Evolutionary conservation across 2,113 vertebrate genomes (phyloP), one percentile per base, ranked within the genome.

Genomic region (Ammodytes marinus): DNA sequence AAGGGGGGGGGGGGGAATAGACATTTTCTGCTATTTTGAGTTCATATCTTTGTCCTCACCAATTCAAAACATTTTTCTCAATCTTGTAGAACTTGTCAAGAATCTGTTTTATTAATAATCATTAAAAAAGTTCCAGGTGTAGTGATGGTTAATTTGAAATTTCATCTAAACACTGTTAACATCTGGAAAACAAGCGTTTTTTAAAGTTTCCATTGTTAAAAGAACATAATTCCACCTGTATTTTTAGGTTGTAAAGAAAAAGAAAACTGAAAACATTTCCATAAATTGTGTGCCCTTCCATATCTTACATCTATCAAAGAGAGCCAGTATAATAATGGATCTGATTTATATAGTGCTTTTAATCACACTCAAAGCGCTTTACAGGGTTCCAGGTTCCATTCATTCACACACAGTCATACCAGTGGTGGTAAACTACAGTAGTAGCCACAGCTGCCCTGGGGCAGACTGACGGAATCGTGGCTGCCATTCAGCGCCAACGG

Each of bases 51-150:
- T 46, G 6, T 35, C 8, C 42, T 47, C 42, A 35, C 53, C 8
- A 27, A 2, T 43, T 37, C 3, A 4, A 47, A 72, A 60, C 27
- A 7, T 1, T 4, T 15, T 8, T 13, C 3, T 5, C n/a, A 3
- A 40, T 7, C 43, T 68, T 52, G 47, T 68, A 39, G 49, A 53
- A 39, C 68, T 35, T 58, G 57, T 59, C 69, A 54, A 19, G 7
- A 19, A 8, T 54, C 8, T 2, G n/a, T 4, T 19, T 4, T 55
- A 55, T 27, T 27, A 27, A 27, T 27, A 27, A 27, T 27, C 2
- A 27, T 13, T 50, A 14, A 13, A 50, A 13, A 13, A 50, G 49
- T 11, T 50, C 49, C 49, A 11, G 12, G 14, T 52, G 2, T 65
- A 35, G 46, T 49, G 42, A 45, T 1, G 46, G 17, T n/a, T n/a